These are phyloP conservation scores for Pseudolycoriella hygida DNA, from an alignment of 2,888 invertebrate species.

Conservation along the genomic window DNA sequence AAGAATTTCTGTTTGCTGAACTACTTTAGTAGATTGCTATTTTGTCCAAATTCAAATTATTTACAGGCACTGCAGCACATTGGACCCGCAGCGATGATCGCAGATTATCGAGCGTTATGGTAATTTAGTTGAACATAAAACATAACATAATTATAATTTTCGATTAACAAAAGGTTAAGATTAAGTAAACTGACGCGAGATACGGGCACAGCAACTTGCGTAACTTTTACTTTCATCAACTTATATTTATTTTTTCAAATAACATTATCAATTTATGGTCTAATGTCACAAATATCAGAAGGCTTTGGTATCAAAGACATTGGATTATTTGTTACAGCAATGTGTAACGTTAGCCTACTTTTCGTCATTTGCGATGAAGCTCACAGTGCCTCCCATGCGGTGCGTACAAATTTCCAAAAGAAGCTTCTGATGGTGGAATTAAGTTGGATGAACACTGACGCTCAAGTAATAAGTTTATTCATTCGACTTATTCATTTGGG, in stretches of 20 bases:
- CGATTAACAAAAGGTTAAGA: slow-evolving; percentile 26
- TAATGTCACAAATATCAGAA: slow-evolving; percentile 52
- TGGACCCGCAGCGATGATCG: slow-evolving; percentile 48
- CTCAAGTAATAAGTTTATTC: slow-evolving; percentile 23
- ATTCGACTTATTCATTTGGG: background rate
- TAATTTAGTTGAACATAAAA: too few species aligned
- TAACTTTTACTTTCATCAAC: slow-evolving; percentile 47
- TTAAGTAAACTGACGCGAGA: slow-evolving; percentile 47
- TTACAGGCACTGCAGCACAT: slow-evolving; percentile 43
- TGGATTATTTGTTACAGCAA: slow-evolving; percentile 46
- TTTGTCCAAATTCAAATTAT: too few species aligned
- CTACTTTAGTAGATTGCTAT: too few species aligned
- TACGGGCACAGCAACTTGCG: slow-evolving; percentile 48
- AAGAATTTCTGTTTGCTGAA: too few species aligned
- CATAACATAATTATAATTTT: too few species aligned
- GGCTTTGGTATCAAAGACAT: slow-evolving; percentile 57
- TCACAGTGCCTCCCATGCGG: slow-evolving; percentile 54
- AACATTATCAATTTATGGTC: slow-evolving; percentile 54
- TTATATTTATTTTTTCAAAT: slow-evolving; percentile 54
- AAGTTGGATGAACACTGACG: slow-evolving; percentile 60
- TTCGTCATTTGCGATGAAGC: slow-evolving; percentile 59
- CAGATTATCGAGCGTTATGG: slow-evolving; percentile 54
- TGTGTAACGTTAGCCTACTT: slow-evolving; percentile 44
- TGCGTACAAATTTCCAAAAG: slow-evolving; percentile 54
- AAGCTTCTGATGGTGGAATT: slow-evolving; percentile 52